Base-by-base conservation (phyloP, 2,797 vertebrate species). In the Diglossa cyanea region DNA sequence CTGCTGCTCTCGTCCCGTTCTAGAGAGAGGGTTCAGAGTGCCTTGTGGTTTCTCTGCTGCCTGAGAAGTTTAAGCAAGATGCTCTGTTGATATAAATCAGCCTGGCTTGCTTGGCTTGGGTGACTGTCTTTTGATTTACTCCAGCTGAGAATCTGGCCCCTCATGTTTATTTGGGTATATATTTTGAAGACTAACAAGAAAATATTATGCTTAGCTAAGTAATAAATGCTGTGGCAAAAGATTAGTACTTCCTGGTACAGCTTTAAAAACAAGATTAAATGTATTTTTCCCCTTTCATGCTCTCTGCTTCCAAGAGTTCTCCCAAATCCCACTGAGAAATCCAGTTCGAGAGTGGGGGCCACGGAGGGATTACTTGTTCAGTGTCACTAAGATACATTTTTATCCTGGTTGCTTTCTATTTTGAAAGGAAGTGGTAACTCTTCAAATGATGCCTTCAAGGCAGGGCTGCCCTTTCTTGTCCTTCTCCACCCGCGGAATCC, bases 361-460 rank as follows among this genome's bases (percentile, higher is more conserved):
- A 28, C 30, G 30, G n/a, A 84, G 28, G 53, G 37, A 88, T 93
- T 92, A 83, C 77, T 79, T 80, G 15, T 51, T 35, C 15, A 63
- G 37, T 84, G 79, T 66, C 81, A 87, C 74, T 45, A 48, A 58
- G 71, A 94, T 62, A 58, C 30, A 8, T 74, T 78, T 96, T 95
- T 40, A 53, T 73, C 50, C 33, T 91, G 51, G 75, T 96, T 93
- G 50, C 66, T 89, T 87, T 85, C 60, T 87, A 10, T 65, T 91
- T 92, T 83, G 75, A 68, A 95, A 96, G 91, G 83, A 96, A 94
- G 57, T 16, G 16, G 65, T 91, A 68, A 93, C 91, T 96, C 82
- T 96, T 96, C 85, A 96, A 91, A 88, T 68, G 68, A 91, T 90
- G 94, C 47, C 75, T 95, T 95, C 37, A 83, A 31, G 50, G 53